Conservation (phyloP, 1,140 invertebrate genomes). For the Papilio dardanus region DNA sequence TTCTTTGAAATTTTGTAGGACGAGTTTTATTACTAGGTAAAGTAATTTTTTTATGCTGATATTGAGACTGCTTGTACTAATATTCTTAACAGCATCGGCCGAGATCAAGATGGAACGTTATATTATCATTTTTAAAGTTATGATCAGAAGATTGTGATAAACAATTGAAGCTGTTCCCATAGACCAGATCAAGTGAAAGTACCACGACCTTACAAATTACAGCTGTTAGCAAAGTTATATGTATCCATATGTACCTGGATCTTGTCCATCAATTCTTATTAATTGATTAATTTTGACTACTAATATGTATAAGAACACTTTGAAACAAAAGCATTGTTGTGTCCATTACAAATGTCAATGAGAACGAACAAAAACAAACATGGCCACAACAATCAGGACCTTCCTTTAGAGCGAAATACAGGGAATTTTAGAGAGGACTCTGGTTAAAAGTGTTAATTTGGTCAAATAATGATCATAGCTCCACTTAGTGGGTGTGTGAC, state of each 20-base stretch:
- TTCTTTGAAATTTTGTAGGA: conserved; percentile 10
- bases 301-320: background rate
- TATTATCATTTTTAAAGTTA: too few relatives aligned
- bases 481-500: conserved; percentile 72
- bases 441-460: conserved; percentile 77
- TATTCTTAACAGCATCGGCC: background rate
- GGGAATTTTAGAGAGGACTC: conserved; percentile 42
- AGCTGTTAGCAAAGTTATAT: too few relatives aligned
- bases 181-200: background rate
- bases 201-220: background rate
- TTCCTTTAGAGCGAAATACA: conserved; percentile 34
- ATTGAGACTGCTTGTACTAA: background rate
- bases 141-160: too few relatives aligned
- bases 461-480: conserved; percentile 76
- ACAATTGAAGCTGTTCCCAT: background rate
- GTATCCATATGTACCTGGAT: too few relatives aligned
- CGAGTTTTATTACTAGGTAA: conserved; percentile 13
- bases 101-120: too few relatives aligned
- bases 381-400: background rate
- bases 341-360: conserved; percentile 7
- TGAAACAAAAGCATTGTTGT: background rate
- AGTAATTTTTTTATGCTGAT: too few relatives aligned
- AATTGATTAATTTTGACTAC: background rate
- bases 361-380: background rate
- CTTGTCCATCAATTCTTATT: too few relatives aligned